Conservation (phyloP, 2,888 invertebrate genomes). For the Osmoderma eremita region DNA sequence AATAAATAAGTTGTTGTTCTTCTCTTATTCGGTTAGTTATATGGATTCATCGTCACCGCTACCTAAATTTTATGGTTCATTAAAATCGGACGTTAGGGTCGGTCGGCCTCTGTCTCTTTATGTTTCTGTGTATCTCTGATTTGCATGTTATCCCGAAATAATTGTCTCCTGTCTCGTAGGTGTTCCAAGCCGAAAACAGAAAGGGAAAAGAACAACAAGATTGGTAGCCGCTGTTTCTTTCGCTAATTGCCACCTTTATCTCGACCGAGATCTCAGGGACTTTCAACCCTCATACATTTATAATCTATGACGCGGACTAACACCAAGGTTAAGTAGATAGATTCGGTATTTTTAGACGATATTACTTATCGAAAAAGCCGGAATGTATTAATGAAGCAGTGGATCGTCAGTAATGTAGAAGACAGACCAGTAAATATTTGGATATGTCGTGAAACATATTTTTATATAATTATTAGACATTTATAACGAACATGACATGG, state of each 20-base stretch:
- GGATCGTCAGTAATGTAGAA: no score
- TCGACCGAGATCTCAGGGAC: conserved; percentile 23
- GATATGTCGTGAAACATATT: no score
- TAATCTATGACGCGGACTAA: conserved; percentile 21
- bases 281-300: conserved; percentile 29
- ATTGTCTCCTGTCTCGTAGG: conserved; percentile 37
- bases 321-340: background rate
- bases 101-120: conserved; percentile 8
- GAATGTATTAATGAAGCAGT: no score
- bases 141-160: conserved; percentile 55
- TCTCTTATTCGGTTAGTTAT: conserved; percentile 25
- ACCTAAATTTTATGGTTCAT: conserved; percentile 45
- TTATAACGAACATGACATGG: no score
- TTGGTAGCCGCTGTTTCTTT: conserved; percentile 35
- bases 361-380: background rate
- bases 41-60: conserved; percentile 29
- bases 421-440: no score
- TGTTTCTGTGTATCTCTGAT: conserved; percentile 46
- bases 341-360: background rate
- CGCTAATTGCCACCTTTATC: conserved; percentile 43
- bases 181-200: conserved; percentile 29
- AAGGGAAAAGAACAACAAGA: conserved; percentile 3
- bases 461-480: no score
- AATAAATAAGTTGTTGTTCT: conserved; percentile 18
- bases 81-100: conserved; percentile 39